phyloP scores from a whole-genome alignment of 2,888 invertebrate genomes.

The Diadromus collaris region DNA sequence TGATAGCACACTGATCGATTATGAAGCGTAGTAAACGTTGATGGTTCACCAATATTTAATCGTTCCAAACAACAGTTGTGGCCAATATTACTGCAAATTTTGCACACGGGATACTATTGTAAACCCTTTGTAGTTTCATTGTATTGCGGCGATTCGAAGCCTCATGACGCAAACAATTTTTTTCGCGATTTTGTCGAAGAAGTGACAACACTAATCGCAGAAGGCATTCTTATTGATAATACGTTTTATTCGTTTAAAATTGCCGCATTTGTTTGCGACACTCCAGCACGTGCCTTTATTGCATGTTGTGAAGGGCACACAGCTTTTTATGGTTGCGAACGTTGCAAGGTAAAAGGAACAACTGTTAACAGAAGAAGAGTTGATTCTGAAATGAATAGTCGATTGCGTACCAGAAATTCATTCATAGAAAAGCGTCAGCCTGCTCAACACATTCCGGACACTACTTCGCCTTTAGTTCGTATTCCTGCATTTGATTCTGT shows the following conservation, averaged over 20 bases:
- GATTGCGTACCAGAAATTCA: conserved; percentile 40
- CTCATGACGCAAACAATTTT: conserved; percentile 34
- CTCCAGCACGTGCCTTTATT: conserved; percentile 52
- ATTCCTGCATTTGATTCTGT: conserved; percentile 50
- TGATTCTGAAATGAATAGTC: conserved; percentile 30
- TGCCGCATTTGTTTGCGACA: too few species aligned
- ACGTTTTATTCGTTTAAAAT: conserved; percentile 46
- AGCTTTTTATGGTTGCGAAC: conserved; percentile 52
- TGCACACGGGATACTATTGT: conserved; percentile 35
- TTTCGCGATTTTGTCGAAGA: conserved; percentile 51
- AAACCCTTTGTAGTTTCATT: conserved; percentile 43
- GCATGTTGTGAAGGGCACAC: conserved; percentile 49
- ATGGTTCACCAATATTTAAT: conserved; percentile 39
- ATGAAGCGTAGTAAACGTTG: conserved; percentile 43
- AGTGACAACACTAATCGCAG: conserved; percentile 23
- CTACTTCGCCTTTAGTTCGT: neutral
- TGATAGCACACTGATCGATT: too few species aligned
- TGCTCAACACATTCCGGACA: conserved; percentile 45
- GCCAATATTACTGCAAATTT: conserved; percentile 41
- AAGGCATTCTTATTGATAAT: conserved; percentile 30
- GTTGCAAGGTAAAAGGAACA: conserved; percentile 43
- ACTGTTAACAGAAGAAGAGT: conserved; percentile 36
- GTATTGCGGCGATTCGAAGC: conserved; percentile 54
- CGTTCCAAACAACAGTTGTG: conserved; percentile 42
- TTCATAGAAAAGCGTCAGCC: conserved; percentile 48